A percentile compares a stretch with the other conserved stretches of the same genome.
These are phyloP conservation scores for Megathymus violae DNA, from an alignment of 1,140 invertebrate species.

Conservation along the genomic window DNA sequence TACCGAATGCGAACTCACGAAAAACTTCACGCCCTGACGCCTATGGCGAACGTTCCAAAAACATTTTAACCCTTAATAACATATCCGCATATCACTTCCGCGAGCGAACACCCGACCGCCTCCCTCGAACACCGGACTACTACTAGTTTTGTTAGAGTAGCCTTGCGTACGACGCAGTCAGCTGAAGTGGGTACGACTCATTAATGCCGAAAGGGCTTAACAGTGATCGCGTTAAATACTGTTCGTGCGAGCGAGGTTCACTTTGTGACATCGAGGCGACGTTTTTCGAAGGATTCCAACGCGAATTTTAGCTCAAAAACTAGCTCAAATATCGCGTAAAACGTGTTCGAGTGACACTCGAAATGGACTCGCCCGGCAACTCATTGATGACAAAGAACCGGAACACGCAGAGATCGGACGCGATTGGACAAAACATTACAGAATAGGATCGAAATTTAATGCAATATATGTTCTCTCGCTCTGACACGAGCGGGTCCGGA, in stretches of 20 bases:
- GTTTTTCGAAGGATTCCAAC: slow-evolving; percentile 26
- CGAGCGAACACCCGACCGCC: slow-evolving; percentile 63
- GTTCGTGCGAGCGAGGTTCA: slow-evolving; percentile 35
- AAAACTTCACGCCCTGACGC: slow-evolving; percentile 48
- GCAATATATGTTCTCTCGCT: slow-evolving; percentile 65
- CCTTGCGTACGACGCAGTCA: slow-evolving; percentile 84
- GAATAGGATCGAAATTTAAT: slow-evolving; percentile 82
- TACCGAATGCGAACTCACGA: slow-evolving; percentile 42
- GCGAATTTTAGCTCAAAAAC: slow-evolving; percentile 44
- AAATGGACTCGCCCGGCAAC: slow-evolving; percentile 81
- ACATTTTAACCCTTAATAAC: slow-evolving; percentile 68
- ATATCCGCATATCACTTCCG: slow-evolving; percentile 64
- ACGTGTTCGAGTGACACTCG: slow-evolving; percentile 61
- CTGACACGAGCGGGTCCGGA: slow-evolving; percentile 33
- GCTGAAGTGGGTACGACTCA: slow-evolving; percentile 84
- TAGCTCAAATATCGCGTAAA: slow-evolving; percentile 66
- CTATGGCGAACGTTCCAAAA: slow-evolving; percentile 73
- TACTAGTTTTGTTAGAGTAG: slow-evolving; percentile 82
- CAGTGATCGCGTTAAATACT: slow-evolving; percentile 62
- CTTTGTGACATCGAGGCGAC: slow-evolving; percentile 12
- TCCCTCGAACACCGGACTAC: slow-evolving; percentile 74
- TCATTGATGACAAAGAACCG: slow-evolving; percentile 86
- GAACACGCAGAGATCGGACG: slow-evolving; percentile 83
- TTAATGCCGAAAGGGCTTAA: slow-evolving; percentile 75
- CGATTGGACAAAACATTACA: slow-evolving; percentile 82